Evolutionary conservation across 92 coral and sea anemone genomes (phyloP).

Genomic region (Meandrina meandrites): DNA sequence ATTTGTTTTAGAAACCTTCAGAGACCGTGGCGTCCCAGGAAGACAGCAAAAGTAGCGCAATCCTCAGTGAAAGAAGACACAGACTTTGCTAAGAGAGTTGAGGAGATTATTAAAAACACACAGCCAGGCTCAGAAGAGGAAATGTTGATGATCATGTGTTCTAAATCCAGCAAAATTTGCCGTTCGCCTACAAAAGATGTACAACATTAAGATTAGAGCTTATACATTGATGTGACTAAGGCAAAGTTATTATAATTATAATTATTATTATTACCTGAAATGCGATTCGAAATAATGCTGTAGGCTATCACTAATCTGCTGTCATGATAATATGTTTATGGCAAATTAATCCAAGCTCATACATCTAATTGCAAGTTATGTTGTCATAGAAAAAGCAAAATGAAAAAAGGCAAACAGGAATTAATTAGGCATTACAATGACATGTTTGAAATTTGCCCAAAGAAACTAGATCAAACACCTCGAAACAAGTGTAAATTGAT

Average conservation of each 20-base stretch:
- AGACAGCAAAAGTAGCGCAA: slow-evolving; percentile 44
- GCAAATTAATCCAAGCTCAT: too few relatives aligned
- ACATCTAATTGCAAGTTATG: too few relatives aligned
- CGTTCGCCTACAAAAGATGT: slow-evolving; percentile 60
- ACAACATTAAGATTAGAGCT: neutral
- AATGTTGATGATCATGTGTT: slow-evolving; percentile 60
- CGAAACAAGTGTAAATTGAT: too few relatives aligned
- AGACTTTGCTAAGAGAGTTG: slow-evolving; percentile 86
- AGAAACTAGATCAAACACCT: too few relatives aligned
- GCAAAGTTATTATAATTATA: neutral
- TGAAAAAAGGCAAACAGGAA: too few relatives aligned
- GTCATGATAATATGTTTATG: too few relatives aligned
- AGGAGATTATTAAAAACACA: slow-evolving; percentile 82
- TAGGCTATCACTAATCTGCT: too few relatives aligned
- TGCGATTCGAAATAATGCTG: neutral
- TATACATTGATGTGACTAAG: neutral
- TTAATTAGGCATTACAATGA: too few relatives aligned
- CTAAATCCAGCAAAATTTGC: slow-evolving; percentile 47
- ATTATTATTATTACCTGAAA: too few relatives aligned
- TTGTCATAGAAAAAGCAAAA: too few relatives aligned
- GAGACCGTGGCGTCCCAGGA: slow-evolving; percentile 87
- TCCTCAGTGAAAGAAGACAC: slow-evolving; percentile 69
- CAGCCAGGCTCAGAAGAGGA: slow-evolving; percentile 85
- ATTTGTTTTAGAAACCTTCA: slow-evolving; percentile 62
- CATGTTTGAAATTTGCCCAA: too few relatives aligned